phyloP scores from a whole-genome alignment of 2,888 invertebrate species.

The Hipparchia semele region DNA sequence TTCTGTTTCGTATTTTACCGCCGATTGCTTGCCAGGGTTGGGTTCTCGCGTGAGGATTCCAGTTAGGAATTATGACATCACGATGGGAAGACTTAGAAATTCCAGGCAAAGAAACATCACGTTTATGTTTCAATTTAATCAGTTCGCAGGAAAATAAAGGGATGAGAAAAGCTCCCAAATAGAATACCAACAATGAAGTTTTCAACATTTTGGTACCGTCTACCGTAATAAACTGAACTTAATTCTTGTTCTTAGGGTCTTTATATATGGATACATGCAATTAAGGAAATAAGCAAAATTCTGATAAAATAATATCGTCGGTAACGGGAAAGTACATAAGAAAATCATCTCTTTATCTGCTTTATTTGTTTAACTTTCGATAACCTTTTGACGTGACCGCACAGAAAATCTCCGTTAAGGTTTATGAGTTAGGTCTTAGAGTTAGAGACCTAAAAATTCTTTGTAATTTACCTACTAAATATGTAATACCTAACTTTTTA shows the following conservation, averaged over 20 bases:
- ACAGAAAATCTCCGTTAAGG: constrained; percentile 13
- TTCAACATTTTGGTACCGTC: constrained; percentile 21
- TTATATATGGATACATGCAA: constrained; percentile 22
- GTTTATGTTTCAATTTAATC: constrained; percentile 4
- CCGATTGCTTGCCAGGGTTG: constrained; percentile 52
- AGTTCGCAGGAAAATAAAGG: constrained; percentile 8
- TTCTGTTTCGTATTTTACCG: constrained; percentile 40
- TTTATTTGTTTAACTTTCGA: constrained; percentile 26
- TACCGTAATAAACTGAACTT: constrained; percentile 1
- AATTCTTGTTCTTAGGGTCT: constrained; percentile 2
- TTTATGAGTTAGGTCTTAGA: neutral
- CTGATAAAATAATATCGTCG: constrained; percentile 7
- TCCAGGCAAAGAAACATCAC: constrained; percentile 32
- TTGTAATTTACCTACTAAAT: too few species aligned
- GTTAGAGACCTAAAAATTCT: too few species aligned
- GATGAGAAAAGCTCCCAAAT: constrained; percentile 10
- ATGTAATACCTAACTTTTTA: too few species aligned
- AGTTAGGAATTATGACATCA: constrained; percentile 54
- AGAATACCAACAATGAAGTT: constrained; percentile 4
- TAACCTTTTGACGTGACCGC: constrained; percentile 25
- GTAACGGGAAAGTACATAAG: constrained; percentile 34
- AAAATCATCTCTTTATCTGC: constrained; percentile 22
- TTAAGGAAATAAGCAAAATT: constrained; percentile 7
- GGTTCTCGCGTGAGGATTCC: constrained; percentile 54
- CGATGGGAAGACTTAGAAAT: constrained; percentile 49